Conservation (phyloP, 2,113 vertebrate species). For the Clarias macrocephalus region DNA sequence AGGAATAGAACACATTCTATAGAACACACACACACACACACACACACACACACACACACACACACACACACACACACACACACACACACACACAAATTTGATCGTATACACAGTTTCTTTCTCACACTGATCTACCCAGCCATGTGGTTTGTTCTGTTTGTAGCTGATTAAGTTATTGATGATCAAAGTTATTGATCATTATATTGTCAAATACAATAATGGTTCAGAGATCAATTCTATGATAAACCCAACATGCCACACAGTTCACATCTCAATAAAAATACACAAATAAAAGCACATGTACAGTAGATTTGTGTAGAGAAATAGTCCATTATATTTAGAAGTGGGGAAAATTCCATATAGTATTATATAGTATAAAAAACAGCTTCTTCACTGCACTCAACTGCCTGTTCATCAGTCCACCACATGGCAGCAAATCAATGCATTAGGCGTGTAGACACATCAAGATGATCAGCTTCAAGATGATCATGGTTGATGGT, state of each 20-base stretch:
- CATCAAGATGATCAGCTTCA: no score
- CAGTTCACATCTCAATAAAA: neutral
- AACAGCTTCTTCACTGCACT: no score
- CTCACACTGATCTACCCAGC: neutral
- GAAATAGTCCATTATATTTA: neutral
- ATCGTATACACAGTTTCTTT: neutral
- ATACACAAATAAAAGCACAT: neutral
- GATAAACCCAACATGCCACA: neutral
- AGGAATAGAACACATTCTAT: slow-evolving; percentile 1
- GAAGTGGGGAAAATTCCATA: neutral
- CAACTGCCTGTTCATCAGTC: no score
- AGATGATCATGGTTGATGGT: no score
- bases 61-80: neutral
- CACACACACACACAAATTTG: neutral
- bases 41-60: neutral
- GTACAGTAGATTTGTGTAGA: neutral
- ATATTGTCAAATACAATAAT: neutral
- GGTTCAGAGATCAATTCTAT: neutral
- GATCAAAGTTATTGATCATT: no score
- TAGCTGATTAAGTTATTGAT: slow-evolving; percentile 13
- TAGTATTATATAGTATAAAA: neutral
- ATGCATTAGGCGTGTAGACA: no score
- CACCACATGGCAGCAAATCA: no score
- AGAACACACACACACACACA: neutral
- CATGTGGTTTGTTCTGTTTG: neutral